Evolutionary conservation across 2,113 vertebrate genomes (phyloP).

Genomic region (Scalopus aquaticus): DNA sequence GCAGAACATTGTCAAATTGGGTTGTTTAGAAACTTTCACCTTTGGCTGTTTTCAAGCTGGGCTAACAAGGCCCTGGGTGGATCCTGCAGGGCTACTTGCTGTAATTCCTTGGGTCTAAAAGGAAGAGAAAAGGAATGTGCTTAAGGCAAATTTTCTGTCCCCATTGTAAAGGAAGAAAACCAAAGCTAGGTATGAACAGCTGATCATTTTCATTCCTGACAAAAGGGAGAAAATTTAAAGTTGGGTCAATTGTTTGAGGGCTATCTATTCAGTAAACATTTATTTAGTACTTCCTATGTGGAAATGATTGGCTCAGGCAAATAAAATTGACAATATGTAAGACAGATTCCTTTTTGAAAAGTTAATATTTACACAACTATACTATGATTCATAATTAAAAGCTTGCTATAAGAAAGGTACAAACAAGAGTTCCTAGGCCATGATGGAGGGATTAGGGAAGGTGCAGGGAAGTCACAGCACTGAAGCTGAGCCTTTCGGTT

Average conservation of each 20-base stretch:
- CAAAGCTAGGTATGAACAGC: neutral
- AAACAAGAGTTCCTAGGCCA: neutral
- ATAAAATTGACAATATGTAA: neutral
- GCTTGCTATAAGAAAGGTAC: neutral
- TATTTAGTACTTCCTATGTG: neutral
- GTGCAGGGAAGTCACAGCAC: neutral
- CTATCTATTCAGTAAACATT: constrained; percentile 39
- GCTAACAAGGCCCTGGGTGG: neutral
- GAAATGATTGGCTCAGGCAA: neutral
- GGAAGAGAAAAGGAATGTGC: neutral
- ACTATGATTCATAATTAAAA: constrained; percentile 23
- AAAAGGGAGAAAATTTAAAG: neutral
- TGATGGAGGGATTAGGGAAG: neutral
- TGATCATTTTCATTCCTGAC: neutral
- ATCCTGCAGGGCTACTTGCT: neutral
- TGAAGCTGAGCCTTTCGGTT: neutral
- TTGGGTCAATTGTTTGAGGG: neutral
- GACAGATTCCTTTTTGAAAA: neutral
- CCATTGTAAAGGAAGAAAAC: constrained; percentile 27
- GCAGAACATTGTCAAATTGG: neutral
- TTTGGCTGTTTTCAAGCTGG: constrained; percentile 19
- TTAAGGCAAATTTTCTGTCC: neutral
- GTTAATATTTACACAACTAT: neutral
- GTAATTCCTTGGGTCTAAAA: neutral
- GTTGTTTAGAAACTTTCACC: neutral